Conservation (phyloP, 2,888 invertebrate genomes). For the Nomada fucata region DNA sequence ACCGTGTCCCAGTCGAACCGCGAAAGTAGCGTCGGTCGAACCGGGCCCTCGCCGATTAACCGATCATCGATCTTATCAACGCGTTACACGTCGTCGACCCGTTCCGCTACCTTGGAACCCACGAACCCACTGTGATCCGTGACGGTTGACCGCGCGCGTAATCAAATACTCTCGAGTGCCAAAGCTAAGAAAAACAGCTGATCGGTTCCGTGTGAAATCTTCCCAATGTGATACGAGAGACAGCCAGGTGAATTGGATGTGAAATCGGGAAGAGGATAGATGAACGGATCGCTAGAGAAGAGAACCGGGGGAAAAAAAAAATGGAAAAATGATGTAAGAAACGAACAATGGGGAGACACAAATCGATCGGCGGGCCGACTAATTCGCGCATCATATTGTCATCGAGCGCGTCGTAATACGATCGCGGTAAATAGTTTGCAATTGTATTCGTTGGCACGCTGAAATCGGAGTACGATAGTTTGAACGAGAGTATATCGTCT, state of each 20-base stretch:
- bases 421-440: constrained; percentile 42
- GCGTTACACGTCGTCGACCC: constrained; percentile 4
- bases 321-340: background rate
- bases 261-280: background rate
- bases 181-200: constrained; percentile 65
- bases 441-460: constrained; percentile 42
- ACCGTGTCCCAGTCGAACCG: constrained; percentile 7
- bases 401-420: constrained; percentile 37
- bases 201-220: constrained; percentile 45
- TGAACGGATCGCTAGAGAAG: background rate
- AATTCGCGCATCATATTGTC: constrained; percentile 40
- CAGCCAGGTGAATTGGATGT: constrained; percentile 2
- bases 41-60: background rate
- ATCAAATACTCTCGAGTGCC: constrained; percentile 81
- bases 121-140: constrained; percentile 69
- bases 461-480: background rate
- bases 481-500: background rate
- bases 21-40: constrained; percentile 9
- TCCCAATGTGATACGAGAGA: constrained; percentile 14
- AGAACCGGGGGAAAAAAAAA: background rate
- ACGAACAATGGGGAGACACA: constrained; percentile 2
- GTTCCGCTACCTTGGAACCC: constrained; percentile 22
- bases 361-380: constrained; percentile 43
- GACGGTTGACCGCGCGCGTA: constrained; percentile 64
- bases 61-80: constrained; percentile 19